Percentiles rank a stretch among this genome's conserved stretches.
Conservation (phyloP, 2,888 invertebrate genomes). For the Heliconius hortense region DNA sequence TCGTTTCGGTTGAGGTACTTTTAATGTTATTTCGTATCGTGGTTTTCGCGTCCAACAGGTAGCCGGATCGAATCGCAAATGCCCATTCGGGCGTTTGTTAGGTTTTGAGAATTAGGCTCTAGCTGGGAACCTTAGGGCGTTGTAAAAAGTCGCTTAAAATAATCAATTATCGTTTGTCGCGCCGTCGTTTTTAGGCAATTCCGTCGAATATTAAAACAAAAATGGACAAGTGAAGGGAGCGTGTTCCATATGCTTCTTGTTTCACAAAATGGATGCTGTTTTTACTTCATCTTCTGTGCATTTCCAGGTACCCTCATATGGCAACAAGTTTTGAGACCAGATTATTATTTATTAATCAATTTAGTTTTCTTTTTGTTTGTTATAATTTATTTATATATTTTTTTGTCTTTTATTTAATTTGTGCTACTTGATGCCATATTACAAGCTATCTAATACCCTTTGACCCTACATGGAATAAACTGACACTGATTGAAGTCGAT, state of each 20-base stretch:
- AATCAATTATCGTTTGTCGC: slow-evolving; percentile 21
- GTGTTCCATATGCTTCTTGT: slow-evolving; percentile 55
- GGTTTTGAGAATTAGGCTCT: slow-evolving; percentile 47
- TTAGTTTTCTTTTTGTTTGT: slow-evolving; percentile 3
- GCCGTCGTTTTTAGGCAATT: slow-evolving; percentile 32
- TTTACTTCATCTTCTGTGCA: slow-evolving; percentile 73
- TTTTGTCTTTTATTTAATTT: background rate
- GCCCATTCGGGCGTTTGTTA: slow-evolving; percentile 77
- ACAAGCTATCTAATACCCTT: slow-evolving; percentile 49
- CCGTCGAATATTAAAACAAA: slow-evolving; percentile 27
- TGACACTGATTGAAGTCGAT: slow-evolving; percentile 53
- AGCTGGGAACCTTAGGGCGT: slow-evolving; percentile 26
- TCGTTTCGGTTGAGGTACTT: slow-evolving; percentile 71
- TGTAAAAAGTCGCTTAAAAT: slow-evolving; percentile 22
- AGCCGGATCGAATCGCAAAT: slow-evolving; percentile 56
- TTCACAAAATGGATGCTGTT: slow-evolving; percentile 55
- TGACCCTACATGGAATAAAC: slow-evolving; percentile 55
- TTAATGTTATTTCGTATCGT: slow-evolving; percentile 64
- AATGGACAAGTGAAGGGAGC: slow-evolving; percentile 56
- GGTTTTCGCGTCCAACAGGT: slow-evolving; percentile 53
- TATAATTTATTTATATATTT: slow-evolving; percentile 7
- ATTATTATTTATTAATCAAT: background rate
- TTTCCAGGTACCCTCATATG: slow-evolving; percentile 77
- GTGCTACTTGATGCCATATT: slow-evolving; percentile 45
- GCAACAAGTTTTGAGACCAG: slow-evolving; percentile 55